Percentiles rank a stretch among this genome's conserved stretches.
These are phyloP conservation scores for Sisyra terminalis DNA, from an alignment of 2,888 invertebrate species.

Conservation along the genomic window DNA sequence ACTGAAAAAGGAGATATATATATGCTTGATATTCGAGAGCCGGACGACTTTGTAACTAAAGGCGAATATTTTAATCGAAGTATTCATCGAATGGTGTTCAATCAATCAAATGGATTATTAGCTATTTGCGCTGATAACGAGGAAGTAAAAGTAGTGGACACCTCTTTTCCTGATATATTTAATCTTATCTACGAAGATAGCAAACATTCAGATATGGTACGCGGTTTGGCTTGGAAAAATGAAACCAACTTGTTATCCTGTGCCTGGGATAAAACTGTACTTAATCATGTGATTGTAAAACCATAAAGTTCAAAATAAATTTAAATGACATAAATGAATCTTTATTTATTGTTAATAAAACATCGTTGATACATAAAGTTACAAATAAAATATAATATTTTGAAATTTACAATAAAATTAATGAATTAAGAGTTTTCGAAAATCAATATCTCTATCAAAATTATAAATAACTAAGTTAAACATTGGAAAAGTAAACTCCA, in stretches of 20 bases:
- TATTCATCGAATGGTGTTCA: background rate
- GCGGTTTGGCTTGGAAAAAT: constrained; percentile 1
- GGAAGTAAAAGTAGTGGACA: background rate
- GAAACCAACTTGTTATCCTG: background rate
- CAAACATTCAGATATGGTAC: background rate
- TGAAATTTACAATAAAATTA: too few species aligned
- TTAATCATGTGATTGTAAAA: background rate
- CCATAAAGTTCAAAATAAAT: background rate
- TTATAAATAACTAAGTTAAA: too few species aligned
- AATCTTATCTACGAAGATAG: constrained; percentile 2
- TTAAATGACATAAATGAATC: too few species aligned
- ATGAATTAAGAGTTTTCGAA: too few species aligned
- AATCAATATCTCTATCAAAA: too few species aligned
- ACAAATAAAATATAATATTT: too few species aligned
- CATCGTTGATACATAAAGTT: too few species aligned
- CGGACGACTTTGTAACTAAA: background rate
- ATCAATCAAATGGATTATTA: background rate
- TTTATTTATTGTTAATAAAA: too few species aligned
- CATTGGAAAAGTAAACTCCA: too few species aligned
- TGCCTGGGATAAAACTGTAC: constrained; percentile 1
- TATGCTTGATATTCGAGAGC: background rate
- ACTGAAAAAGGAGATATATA: background rate
- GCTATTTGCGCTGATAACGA: background rate
- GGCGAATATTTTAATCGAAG: background rate
- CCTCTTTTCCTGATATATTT: background rate